Evolutionary conservation across 2,888 invertebrate genomes (phyloP), one percentile per base, ranked within the genome.

Genomic region (Callinectes sapidus): DNA sequence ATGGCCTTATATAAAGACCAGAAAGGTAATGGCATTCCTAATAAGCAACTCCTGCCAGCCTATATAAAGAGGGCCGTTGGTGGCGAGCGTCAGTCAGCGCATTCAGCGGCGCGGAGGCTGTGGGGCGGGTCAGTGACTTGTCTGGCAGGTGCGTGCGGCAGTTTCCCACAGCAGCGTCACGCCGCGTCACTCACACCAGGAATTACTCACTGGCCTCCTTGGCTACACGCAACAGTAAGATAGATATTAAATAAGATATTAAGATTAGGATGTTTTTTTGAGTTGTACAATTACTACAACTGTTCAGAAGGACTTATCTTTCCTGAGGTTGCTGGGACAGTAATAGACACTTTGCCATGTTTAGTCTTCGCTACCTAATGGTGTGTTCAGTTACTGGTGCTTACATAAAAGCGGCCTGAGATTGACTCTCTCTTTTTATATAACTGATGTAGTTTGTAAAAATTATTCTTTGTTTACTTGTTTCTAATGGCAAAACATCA

Each of bases 21-120:
- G n/a, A 81, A 81, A 32, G 81, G 16, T 35, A 81, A 81, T 81
- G 35, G 81, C 81, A 81, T 32, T 35, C 81, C 81, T 35, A n/a
- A 35, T 16, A 81, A 81, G 81, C 81, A 81, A 35, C 81, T 32
- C 35, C 35, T 81, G 81, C 81, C 81, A 81, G 81, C 81, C 81
- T 81, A 81, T 81, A 81, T 81, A 81, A 81, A 81, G 81, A 35
- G 81, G 35, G 81, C 6, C 14, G 81, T 35, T 81, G 81, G 81
- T 35, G 16, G 81, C 81, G 81, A 32, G 81, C 81, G 81, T 81
- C 81, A 81, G 81, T 81, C 81, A 81, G 81, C 81, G 35, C 81
- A 32, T 81, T 81, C 16, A 35, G 14, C 14, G 35, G 81, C 35
- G 81, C 32, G 81, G 81, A 81, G 81, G 81, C 35, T 81, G 81